These are phyloP conservation scores for Phalacrocorax carbo DNA, from an alignment of 2,113 vertebrate species.

Conservation along the genomic window DNA sequence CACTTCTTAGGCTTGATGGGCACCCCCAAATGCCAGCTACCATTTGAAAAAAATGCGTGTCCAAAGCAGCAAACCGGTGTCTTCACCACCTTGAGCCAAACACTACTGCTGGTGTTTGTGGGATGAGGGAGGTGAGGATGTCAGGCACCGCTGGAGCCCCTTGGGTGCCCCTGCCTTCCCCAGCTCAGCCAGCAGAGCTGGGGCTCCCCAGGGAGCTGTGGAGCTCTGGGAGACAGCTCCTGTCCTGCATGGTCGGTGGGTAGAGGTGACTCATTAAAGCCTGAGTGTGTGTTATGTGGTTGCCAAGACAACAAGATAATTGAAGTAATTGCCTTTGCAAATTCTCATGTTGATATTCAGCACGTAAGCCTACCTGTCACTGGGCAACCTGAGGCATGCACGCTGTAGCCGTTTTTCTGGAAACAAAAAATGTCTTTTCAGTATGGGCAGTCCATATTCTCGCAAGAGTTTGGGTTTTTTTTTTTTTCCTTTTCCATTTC, in stretches of 20 bases:
- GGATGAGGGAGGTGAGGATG: neutral
- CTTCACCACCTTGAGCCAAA: neutral
- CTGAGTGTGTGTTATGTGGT: neutral
- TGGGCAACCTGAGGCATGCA: neutral
- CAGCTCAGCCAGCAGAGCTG: rapidly evolving
- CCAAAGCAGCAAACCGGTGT: neutral
- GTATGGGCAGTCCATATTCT: neutral
- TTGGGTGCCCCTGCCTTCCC: neutral
- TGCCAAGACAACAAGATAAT: neutral
- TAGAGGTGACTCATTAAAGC: neutral
- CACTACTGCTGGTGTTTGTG: neutral
- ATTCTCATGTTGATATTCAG: neutral
- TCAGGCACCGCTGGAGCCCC: neutral
- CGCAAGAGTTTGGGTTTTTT: neutral
- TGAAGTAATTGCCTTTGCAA: slow-evolving; percentile 17
- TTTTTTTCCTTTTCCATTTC: neutral
- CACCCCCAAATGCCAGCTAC: neutral
- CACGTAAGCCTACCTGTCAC: neutral
- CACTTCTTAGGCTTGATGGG: neutral
- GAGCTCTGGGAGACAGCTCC: neutral
- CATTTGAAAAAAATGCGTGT: neutral
- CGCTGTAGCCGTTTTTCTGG: neutral
- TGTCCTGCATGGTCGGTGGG: rapidly evolving
- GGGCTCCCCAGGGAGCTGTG: neutral
- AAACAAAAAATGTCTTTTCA: neutral